phyloP scores from a whole-genome alignment of 1,140 invertebrate genomes.

The Brachionus asplanchnoidis region DNA sequence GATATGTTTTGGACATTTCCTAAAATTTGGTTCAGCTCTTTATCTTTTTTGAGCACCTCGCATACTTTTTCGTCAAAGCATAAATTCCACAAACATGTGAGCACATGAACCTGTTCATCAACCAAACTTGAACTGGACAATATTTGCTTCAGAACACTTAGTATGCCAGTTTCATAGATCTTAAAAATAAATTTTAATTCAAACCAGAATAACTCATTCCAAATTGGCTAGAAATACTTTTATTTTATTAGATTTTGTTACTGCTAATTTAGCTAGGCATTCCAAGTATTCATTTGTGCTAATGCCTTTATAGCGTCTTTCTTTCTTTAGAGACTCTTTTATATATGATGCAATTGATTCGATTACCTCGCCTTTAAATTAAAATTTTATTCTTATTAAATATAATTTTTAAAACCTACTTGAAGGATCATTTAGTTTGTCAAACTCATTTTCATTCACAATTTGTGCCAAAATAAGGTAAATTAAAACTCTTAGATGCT shows the following conservation, averaged over 20 bases:
- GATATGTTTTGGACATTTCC: background rate
- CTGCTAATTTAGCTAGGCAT: background rate
- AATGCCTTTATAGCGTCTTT: background rate
- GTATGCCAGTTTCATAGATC: background rate
- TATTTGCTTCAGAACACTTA: conserved; percentile 1
- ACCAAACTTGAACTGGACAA: background rate
- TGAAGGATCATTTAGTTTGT: conserved; percentile 20
- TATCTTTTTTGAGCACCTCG: background rate
- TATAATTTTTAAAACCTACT: background rate
- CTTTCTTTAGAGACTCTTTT: conserved; percentile 12
- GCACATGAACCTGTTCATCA: conserved; percentile 20
- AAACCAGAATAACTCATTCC: background rate
- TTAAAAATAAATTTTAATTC: background rate
- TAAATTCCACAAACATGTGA: conserved; percentile 28
- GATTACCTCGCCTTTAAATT: background rate
- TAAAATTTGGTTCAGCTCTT: background rate
- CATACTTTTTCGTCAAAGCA: conserved; percentile 30
- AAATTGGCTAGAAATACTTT: background rate
- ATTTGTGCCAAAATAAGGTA: conserved; percentile 27
- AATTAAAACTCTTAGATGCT: conserved; percentile 8
- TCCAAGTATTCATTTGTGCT: conserved; percentile 20
- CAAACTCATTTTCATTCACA: conserved; percentile 21
- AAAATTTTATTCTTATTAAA: background rate
- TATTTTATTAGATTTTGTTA: background rate
- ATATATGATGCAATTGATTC: background rate